Evolutionary conservation across 2,113 vertebrate genomes (phyloP).

Genomic region (Xerus inauris): DNA sequence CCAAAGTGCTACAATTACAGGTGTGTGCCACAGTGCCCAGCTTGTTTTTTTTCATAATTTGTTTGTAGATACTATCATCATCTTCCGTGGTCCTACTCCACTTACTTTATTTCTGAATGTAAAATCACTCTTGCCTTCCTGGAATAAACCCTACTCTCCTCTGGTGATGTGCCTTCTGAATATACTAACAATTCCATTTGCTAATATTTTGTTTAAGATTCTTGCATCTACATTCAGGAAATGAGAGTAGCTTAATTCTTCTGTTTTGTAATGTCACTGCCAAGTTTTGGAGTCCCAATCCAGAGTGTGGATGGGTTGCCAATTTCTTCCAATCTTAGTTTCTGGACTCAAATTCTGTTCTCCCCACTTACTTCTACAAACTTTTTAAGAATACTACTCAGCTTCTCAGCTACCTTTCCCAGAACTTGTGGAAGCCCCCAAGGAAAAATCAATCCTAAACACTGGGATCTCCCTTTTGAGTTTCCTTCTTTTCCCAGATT

Average conservation of each 20-base stretch:
- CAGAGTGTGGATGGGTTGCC: background rate
- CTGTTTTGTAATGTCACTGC: background rate
- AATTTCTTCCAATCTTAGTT: background rate
- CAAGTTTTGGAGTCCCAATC: background rate
- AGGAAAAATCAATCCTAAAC: background rate
- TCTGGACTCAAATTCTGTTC: conserved; percentile 1
- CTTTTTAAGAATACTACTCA: background rate
- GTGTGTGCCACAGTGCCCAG: too few species aligned
- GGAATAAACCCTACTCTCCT: background rate
- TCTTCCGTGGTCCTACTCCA: background rate
- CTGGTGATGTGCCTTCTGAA: background rate
- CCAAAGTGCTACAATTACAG: too few species aligned
- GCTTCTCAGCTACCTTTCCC: background rate
- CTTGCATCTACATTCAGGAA: background rate
- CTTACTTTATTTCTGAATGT: background rate
- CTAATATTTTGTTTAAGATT: background rate
- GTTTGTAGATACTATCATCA: background rate
- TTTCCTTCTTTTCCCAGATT: background rate
- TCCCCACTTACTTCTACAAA: background rate
- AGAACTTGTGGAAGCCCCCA: background rate
- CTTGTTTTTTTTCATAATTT: background rate
- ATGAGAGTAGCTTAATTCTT: background rate
- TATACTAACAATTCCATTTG: background rate
- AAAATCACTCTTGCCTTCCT: background rate
- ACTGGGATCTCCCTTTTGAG: background rate